Conservation (phyloP, 2,888 invertebrate species). For the Drosophila vallismaia region DNA sequence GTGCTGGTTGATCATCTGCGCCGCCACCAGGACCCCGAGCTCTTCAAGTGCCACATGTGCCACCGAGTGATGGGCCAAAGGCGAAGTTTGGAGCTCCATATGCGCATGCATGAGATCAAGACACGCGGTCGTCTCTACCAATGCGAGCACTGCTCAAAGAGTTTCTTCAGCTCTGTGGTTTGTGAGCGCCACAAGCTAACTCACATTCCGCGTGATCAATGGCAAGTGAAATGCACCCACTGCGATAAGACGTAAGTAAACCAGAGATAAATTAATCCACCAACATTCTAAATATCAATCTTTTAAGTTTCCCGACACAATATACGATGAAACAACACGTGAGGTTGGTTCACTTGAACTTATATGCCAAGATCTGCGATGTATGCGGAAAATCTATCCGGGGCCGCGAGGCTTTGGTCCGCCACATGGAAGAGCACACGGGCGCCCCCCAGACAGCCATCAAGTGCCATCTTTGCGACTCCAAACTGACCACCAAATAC, state of each 20-base stretch:
- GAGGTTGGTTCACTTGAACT: conserved; percentile 78
- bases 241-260: conserved; percentile 76
- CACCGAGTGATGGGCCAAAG: conserved; percentile 74
- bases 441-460: conserved; percentile 68
- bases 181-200: conserved; percentile 77
- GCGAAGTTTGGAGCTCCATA: conserved; percentile 74
- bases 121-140: conserved; percentile 67
- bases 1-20: conserved; percentile 81
- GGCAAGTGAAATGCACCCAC: conserved; percentile 69
- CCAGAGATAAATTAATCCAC: not conserved
- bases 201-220: conserved; percentile 80
- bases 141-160: conserved; percentile 80
- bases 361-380: conserved; percentile 80
- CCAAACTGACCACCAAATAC: conserved; percentile 73
- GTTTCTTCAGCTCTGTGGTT: conserved; percentile 74
- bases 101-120: conserved; percentile 75
- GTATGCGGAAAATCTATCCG: conserved; percentile 81
- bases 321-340: conserved; percentile 78
- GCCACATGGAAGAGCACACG: conserved; percentile 81
- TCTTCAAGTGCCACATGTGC: conserved; percentile 80
- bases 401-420: conserved; percentile 72
- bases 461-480: conserved; percentile 80
- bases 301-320: conserved; percentile 72
- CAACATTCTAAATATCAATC: not conserved
- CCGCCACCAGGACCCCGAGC: conserved; percentile 80